Base-by-base conservation (phyloP, 1,140 invertebrate species). In the Leptoteleia sp. region DNA sequence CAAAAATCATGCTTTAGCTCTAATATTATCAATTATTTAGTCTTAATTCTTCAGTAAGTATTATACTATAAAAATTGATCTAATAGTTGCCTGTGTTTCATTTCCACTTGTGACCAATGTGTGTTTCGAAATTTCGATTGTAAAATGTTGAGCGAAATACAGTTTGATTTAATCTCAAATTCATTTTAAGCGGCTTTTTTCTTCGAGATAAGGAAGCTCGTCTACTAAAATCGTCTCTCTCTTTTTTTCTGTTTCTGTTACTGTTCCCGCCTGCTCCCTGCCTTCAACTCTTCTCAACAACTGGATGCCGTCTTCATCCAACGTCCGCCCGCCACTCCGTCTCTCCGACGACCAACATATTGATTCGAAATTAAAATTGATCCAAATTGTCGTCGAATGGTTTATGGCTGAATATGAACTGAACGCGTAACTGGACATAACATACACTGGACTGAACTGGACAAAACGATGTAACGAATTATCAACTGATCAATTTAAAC, bases 281-380 rank as follows among this genome's bases (percentile, higher is more conserved):
- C 85, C 88, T 90, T 84, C 87, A 88, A 88, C 85, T 88, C 85
- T 90, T 89, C 84, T 87, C 84, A 89, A 90, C 89, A 87, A 88
- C 89, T 89, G 89, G 88, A 87, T 89, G 86, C 85, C 86, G 87
- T 89, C 87, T 88, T 86, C 82, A 85, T 89, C 86, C 87, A 89
- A 88, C 88, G 87, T 89, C 84, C 87, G 87, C 82, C 84, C 87
- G 87, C 81, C 87, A 88, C 86, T 88, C 83, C 84, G 87, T 88
- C 87, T 88, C 86, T 89, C 85, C 85, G 84, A 88, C 85, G 83
- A 86, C 82, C 62, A 59, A 59, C 22, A 54, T 61, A 29, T 43
- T 35, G 19, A 61, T 67, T 62, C 27, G 19, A 72, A 57, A 45
- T 25, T 52, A 0, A 7, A 68, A 55, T 19, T 25, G 31, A 40